A percentile compares a stretch with the other conserved stretches of the same genome.
These are phyloP conservation scores for Timema podura DNA, from an alignment of 2,888 invertebrate genomes.

Conservation along the genomic window DNA sequence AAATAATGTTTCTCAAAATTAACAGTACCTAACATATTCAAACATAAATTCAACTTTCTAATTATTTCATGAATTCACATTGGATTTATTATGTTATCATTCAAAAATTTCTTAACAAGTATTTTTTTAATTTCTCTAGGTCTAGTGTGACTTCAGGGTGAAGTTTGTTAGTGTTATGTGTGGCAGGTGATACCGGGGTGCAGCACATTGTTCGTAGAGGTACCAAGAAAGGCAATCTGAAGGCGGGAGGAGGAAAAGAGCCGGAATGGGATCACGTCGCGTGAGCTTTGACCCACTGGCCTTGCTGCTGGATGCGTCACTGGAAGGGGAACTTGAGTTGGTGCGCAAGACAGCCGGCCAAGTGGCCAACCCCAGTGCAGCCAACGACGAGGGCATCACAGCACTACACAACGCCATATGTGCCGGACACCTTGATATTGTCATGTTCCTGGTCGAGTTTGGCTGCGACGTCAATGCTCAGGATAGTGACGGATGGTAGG, in stretches of 20 bases:
- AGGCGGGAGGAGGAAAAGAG: slow-evolving; percentile 43
- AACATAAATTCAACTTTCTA: no score
- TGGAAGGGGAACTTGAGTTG: slow-evolving; percentile 96
- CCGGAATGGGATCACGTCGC: slow-evolving; percentile 57
- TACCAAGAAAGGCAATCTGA: slow-evolving; percentile 65
- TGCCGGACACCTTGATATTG: slow-evolving; percentile 97
- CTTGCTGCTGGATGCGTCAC: slow-evolving; percentile 89
- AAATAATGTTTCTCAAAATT: no score
- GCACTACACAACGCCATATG: slow-evolving; percentile 99
- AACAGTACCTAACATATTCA: no score
- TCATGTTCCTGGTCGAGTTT: slow-evolving; percentile 93
- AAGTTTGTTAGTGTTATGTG: no score
- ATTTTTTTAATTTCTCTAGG: no score
- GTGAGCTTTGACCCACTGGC: slow-evolving; percentile 98
- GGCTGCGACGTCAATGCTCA: slow-evolving; percentile 99
- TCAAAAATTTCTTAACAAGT: no score
- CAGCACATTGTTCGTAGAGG: slow-evolving; percentile 10
- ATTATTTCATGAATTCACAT: no score
- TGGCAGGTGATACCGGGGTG: no score
- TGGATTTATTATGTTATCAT: no score
- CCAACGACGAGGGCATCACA: slow-evolving; percentile 99
- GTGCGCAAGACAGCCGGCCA: slow-evolving; percentile 93
- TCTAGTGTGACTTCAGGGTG: no score
- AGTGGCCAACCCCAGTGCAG: slow-evolving; percentile 92
- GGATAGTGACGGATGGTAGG: slow-evolving; percentile 93